Percentiles rank a stretch among this genome's conserved stretches.
Conservation (phyloP, 2,113 vertebrate species). For the Pollimyrus isidori region DNA sequence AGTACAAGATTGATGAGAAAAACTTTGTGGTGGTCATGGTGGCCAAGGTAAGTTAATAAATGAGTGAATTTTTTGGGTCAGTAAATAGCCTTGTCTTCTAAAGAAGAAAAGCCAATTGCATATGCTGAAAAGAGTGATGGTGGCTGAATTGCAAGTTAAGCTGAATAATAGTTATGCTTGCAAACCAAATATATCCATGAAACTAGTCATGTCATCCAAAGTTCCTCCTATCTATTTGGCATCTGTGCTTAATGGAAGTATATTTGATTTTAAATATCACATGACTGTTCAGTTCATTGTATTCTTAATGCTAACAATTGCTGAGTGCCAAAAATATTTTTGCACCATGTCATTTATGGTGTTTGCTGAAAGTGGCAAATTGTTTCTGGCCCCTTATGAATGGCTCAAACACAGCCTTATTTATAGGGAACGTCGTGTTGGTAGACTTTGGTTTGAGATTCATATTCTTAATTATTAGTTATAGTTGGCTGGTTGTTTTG, state of each 20-base stretch:
- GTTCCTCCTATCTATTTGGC: not conserved
- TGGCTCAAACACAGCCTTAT: not conserved
- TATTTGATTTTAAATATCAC: not conserved
- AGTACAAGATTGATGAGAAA: conserved; percentile 96
- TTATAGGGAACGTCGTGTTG: not conserved
- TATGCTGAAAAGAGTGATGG: not conserved
- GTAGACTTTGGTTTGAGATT: not conserved
- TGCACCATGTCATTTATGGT: not conserved
- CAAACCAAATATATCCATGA: not conserved
- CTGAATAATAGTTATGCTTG: not conserved
- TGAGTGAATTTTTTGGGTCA: not conserved
- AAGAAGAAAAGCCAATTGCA: not conserved
- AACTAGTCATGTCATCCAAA: not conserved
- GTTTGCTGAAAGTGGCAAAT: not conserved
- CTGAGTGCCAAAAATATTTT: not conserved
- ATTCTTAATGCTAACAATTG: not conserved
- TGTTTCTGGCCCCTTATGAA: not conserved
- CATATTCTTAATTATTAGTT: not conserved
- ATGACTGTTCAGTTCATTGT: not conserved
- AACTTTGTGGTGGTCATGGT: conserved; percentile 98
- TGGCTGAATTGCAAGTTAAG: not conserved
- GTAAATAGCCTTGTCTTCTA: not conserved
- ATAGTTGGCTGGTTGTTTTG: not conserved
- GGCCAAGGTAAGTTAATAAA: conserved; percentile 75
- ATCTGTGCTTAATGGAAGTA: not conserved